Percentiles rank a stretch among this genome's conserved stretches.
Evolutionary conservation across 2,888 invertebrate genomes (phyloP).

Genomic region (Colostygia pectinataria): DNA sequence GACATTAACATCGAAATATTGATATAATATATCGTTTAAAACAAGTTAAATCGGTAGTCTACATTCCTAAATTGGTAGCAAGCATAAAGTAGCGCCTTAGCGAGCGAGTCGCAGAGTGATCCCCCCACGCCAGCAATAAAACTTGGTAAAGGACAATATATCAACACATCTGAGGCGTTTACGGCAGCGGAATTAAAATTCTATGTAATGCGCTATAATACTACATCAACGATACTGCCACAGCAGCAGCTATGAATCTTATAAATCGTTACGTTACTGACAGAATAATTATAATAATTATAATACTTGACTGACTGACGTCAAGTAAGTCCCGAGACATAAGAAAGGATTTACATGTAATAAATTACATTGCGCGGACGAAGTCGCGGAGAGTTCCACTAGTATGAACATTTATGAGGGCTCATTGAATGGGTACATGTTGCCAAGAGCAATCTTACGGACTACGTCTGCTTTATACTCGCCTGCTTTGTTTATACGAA

Average conservation of each 20-base stretch:
- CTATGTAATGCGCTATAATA: slow-evolving; percentile 10
- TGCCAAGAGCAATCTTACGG: slow-evolving; percentile 27
- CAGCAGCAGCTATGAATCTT: slow-evolving; percentile 1
- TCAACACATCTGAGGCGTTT: slow-evolving; percentile 26
- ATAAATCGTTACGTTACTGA: no score
- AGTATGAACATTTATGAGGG: slow-evolving; percentile 16
- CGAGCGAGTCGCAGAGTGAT: slow-evolving; percentile 41
- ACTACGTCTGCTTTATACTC: slow-evolving; percentile 23
- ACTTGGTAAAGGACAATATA: slow-evolving; percentile 28
- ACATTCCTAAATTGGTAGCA: slow-evolving; percentile 53
- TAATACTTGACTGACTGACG: no score
- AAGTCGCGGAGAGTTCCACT: no score
- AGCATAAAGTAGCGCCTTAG: slow-evolving; percentile 40
- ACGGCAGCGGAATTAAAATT: slow-evolving; percentile 18
- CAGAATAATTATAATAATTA: no score
- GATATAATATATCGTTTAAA: slow-evolving; percentile 30
- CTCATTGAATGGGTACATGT: slow-evolving; percentile 37
- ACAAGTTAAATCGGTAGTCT: slow-evolving; percentile 36
- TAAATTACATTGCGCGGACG: no score
- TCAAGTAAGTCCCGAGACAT: no score
- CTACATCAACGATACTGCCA: slow-evolving; percentile 17
- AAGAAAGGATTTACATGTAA: no score
- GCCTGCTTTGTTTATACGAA: slow-evolving; percentile 29
- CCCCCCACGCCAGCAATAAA: slow-evolving; percentile 51
- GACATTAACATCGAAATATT: slow-evolving; percentile 30